Base-by-base conservation (phyloP, 30 jellyfish, hydroid and myxozoan genomes). In the Nemopilema nomurai region DNA sequence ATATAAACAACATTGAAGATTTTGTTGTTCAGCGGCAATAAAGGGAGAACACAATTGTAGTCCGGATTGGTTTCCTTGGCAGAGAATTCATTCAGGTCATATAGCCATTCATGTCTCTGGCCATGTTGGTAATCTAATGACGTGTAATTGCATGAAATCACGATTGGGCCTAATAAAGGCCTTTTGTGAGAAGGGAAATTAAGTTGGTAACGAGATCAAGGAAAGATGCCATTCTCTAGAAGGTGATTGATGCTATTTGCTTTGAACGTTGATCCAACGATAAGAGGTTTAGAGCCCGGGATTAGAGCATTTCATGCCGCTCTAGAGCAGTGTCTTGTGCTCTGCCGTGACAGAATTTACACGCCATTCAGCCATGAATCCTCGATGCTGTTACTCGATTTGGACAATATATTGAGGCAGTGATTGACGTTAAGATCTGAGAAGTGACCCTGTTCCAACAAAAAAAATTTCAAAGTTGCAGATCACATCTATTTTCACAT, bases 211-310 rank as follows among this genome's bases (percentile, higher is more conserved):
- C 83, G 74, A 49, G 93, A 84, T 84, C 74, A 84, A 24, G 67
- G 32, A 49, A 69, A 51, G 78, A 73, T 84, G 87, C 93, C 93
- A 84, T 74, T 84, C 93, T 84, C 51, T 84, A 70, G 87, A 72
- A 57, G 63, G 18, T 7, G 68, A 18, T 66, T 84, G 93, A 84
- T 84, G 93, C 93, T 72, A 84, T 84, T 83, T 84, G 68, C 87
- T 71, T 22, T 72, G 76, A 41, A 28, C 74, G 71, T 83, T 83
- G 63, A 31, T 53, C 79, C 69, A 29, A 84, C 66, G 81, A 24
- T 63, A 84, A 84, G 57, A 62, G 87, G 93, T 76, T 84, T 84
- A 72, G 31, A 69, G 64, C 24, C 25, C 4, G 67, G 89, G 67
- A 57, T 77, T 49, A 25, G 76, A 63, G 57, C 57, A 41, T 41